Evolutionary conservation across 2,888 invertebrate genomes (phyloP), one percentile per base, ranked within the genome.

Genomic region (Scaptomyza parva): DNA sequence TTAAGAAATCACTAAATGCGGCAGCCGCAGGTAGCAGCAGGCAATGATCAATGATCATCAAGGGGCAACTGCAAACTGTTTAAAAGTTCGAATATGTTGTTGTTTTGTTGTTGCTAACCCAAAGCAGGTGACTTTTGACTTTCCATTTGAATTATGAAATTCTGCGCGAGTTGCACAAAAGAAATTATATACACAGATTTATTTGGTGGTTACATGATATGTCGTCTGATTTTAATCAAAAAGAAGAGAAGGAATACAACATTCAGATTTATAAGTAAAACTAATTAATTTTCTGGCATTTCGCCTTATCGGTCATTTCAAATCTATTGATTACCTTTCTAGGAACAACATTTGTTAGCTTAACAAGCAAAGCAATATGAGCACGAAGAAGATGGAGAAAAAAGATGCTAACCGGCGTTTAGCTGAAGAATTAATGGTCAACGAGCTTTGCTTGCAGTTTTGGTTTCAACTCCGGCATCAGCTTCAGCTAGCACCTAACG

Each of bases 321-420:
- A 70, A 85, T 83, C 87, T 81, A 83, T 83, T 63, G 88, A 87
- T 78, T 76, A 61, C 44, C 59, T 74, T 83, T 88, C 79, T 61
- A 37, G 62, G 76, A 76, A 87, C 47, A 44, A 40, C 48, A 50
- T 59, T 61, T 78, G 72, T 82, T 81, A 68, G 82, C 52, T 58
- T 51, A 87, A 70, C 78, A 76, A 76, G 78, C 63, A 39, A 41
- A 12, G 28, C 33, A 9, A 18, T 58, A 30, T 47, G 57, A 81
- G 48, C 45, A 54, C 66, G 68, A 17, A 26, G 35, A n/a, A 12
- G 48, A n/a, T n/a, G n/a, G n/a, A n/a, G n/a, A n/a, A 18, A 45
- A 57, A 30, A 43, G 37, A 14, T 52, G 59, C 47, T 52, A 61
- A 52, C 44, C 51, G 53, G 54, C 78, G 75, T 84, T 84, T 72